Percentiles rank a stretch among this genome's conserved stretches.
Conservation (phyloP, 1,140 invertebrate species). For the Bombus ignitus region DNA sequence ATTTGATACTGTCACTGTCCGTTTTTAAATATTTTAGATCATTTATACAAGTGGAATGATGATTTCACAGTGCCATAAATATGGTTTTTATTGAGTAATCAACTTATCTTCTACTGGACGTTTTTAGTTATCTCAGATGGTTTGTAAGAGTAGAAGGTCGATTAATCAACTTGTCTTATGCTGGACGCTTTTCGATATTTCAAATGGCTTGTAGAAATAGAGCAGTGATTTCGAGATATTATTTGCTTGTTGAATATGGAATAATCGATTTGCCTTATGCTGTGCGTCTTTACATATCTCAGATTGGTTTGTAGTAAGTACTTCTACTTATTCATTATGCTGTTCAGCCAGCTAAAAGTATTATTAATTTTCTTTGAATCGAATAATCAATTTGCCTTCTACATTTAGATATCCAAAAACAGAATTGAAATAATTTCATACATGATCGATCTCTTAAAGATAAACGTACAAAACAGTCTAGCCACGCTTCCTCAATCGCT, state of each 20-base stretch:
- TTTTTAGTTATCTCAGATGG: background rate
- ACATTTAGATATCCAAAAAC: too few species aligned
- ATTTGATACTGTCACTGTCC: background rate
- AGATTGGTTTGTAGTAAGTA: background rate
- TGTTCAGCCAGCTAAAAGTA: too few species aligned
- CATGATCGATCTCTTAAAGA: too few species aligned
- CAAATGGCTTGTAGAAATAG: background rate
- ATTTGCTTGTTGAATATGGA: background rate
- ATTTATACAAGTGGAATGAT: background rate
- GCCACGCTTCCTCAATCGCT: too few species aligned
- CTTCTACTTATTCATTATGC: too few species aligned
- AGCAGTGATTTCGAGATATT: too few species aligned
- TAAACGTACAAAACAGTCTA: too few species aligned
- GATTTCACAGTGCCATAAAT: background rate
- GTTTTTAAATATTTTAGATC: background rate
- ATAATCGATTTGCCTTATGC: background rate
- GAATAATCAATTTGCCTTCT: background rate
- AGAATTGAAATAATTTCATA: too few species aligned
- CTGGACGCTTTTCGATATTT: too few species aligned
- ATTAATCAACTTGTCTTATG: background rate
- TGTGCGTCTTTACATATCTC: too few species aligned
- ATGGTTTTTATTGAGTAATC: background rate
- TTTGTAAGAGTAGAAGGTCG: background rate
- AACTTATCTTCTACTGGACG: background rate
- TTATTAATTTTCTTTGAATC: background rate